Evolutionary conservation across 1,140 invertebrate species (phyloP), one percentile per base, ranked within the genome.

Genomic region (Macrotrachela quadricornifera): DNA sequence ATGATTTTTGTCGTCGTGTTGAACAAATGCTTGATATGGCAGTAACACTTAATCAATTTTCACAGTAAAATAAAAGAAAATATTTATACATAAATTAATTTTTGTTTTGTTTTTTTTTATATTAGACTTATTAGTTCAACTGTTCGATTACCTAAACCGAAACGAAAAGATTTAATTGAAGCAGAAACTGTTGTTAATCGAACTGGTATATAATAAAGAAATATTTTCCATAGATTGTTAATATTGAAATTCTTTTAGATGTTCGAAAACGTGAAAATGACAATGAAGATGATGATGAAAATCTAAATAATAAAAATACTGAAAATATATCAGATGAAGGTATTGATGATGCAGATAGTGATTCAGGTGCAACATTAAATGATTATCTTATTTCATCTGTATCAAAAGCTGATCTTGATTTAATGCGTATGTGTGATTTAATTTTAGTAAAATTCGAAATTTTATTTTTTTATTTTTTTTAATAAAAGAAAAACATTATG

Each of bases 11-110:
- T 57, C 54, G 49, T n/a, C 50, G 68, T 12, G 60, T 70, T 17
- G 45, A 60, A 51, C 62, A 66, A 55, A 57, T 69, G 11, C 60
- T 69, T 30, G 68, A 70, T 57, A 63, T 68, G 15, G 65, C 67
- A 51, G 63, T 64, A 44, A 67, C 65, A 4, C 56, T 69, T n/a
- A 58, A 64, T 30, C 67, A 69, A 57, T 69, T 64, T 51, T 60
- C 59, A 44, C 66, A 30, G 21, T 30, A 30, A 4, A 8, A 30
- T 30, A 30, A 30, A 30, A 4, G n/a, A n/a, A 30, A 30, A 30
- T 30, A 2, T 30, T 30, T 4, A 30, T 30, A 30, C n/a, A n/a
- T n/a, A n/a, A n/a, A n/a, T n/a, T n/a, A n/a, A n/a, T 30, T 30
- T 30, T 8, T 30, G 3, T 30, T 30, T 8, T 30, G 8, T 30